These are phyloP conservation scores for Lymantria dispar DNA, from an alignment of 2,888 invertebrate species.

Conservation along the genomic window DNA sequence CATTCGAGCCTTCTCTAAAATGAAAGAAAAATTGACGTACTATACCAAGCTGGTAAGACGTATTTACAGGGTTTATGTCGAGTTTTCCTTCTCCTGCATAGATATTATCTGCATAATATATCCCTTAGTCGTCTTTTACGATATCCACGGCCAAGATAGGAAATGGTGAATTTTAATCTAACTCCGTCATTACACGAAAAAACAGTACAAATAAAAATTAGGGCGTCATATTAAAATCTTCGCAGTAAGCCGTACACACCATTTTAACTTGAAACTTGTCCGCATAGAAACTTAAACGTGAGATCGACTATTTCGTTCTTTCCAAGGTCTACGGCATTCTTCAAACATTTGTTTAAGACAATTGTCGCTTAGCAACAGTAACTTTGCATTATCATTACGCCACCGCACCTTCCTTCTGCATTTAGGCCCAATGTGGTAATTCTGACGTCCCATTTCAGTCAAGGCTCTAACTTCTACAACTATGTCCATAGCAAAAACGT, in stretches of 20 bases:
- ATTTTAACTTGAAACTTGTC: constrained; percentile 1
- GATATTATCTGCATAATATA: too few species aligned
- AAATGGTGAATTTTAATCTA: too few species aligned
- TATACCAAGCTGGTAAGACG: too few species aligned
- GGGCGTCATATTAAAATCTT: too few species aligned
- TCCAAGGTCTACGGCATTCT: constrained; percentile 32
- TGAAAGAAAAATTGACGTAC: too few species aligned
- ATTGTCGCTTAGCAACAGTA: constrained; percentile 48
- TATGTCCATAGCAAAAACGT: constrained; percentile 29
- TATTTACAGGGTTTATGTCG: too few species aligned
- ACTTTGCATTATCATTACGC: constrained; percentile 53
- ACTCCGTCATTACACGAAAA: too few species aligned
- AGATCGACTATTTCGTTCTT: constrained; percentile 24
- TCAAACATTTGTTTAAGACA: constrained; percentile 31
- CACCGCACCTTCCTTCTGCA: constrained; percentile 69
- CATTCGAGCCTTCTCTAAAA: too few species aligned
- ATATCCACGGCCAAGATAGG: too few species aligned
- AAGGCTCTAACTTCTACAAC: constrained; percentile 68
- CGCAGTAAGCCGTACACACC: not conserved
- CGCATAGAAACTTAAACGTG: constrained; percentile 20
- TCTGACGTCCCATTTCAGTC: constrained; percentile 74
- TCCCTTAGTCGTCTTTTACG: too few species aligned
- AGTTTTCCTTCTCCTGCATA: too few species aligned
- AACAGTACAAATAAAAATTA: too few species aligned
- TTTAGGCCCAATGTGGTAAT: constrained; percentile 76